Percentiles rank a stretch among this genome's conserved stretches.
phyloP scores from a whole-genome alignment of 1,140 invertebrate genomes.

The Drosophila rufa region DNA sequence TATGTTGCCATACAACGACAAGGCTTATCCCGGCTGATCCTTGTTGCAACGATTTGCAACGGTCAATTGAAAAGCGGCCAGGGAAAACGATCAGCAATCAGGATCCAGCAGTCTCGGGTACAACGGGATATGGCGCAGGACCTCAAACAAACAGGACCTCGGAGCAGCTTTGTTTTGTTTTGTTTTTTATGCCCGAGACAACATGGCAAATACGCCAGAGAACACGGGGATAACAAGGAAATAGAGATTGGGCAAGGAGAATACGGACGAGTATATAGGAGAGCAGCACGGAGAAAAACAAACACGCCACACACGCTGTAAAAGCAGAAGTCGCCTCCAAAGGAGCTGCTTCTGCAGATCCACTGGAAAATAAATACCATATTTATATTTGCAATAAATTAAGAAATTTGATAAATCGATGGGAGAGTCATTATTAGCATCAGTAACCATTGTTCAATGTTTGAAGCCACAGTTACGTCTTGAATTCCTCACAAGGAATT shows the following conservation, averaged over 20 bases:
- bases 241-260: slow-evolving; percentile 5
- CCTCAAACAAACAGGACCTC: slow-evolving; percentile 18
- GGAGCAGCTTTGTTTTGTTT: slow-evolving; percentile 35
- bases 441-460: too few species aligned
- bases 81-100: slow-evolving; percentile 68
- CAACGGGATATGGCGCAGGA: slow-evolving; percentile 11
- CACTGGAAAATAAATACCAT: background rate
- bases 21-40: slow-evolving; percentile 82
- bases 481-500: too few species aligned
- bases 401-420: too few species aligned
- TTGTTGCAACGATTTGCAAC: slow-evolving; percentile 77
- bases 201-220: slow-evolving; percentile 24
- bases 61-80: slow-evolving; percentile 83
- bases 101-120: slow-evolving; percentile 11
- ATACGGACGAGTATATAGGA: slow-evolving; percentile 7
- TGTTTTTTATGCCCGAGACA: slow-evolving; percentile 48
- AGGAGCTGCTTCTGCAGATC: slow-evolving; percentile 3
- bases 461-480: too few species aligned
- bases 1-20: slow-evolving; percentile 61
- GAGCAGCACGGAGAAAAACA: slow-evolving; percentile 44
- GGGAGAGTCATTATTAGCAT: too few species aligned
- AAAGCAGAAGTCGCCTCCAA: background rate
- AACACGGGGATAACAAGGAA: slow-evolving; percentile 40
- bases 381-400: too few species aligned
- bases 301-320: slow-evolving; percentile 62